These are phyloP conservation scores for Onychostoma macrolepis DNA, from an alignment of 2,113 vertebrate species.

Conservation along the genomic window DNA sequence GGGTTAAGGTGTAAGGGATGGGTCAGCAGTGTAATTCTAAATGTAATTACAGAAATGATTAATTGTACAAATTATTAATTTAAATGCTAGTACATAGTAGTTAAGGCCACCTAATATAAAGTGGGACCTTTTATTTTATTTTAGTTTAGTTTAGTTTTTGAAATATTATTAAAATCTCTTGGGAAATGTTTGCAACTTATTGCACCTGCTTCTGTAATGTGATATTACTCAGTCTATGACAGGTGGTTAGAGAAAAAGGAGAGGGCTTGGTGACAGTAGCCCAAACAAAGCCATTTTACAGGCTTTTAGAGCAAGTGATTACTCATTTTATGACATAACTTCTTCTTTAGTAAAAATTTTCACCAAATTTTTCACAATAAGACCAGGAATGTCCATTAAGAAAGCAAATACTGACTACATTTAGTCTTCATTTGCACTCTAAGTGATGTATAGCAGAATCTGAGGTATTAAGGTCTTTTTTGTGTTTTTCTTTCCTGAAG, in stretches of 20 bases:
- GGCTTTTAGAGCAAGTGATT: not conserved
- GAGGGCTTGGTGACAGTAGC: not conserved
- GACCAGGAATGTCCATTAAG: not conserved
- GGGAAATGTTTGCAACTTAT: not conserved
- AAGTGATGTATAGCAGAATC: not conserved
- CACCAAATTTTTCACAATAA: not conserved
- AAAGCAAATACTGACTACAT: not conserved
- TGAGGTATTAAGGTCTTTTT: not conserved
- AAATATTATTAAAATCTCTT: too few species aligned
- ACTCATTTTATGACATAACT: not conserved
- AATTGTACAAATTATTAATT: too few species aligned
- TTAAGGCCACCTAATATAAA: too few species aligned
- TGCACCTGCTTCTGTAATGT: not conserved
- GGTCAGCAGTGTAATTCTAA: too few species aligned
- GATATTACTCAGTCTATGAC: not conserved
- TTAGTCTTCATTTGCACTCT: not conserved
- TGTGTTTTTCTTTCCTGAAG: slow-evolving; percentile 54
- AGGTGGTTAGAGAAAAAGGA: not conserved
- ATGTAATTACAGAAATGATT: too few species aligned
- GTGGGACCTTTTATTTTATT: too few species aligned
- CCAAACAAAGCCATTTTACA: not conserved
- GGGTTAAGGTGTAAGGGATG: too few species aligned
- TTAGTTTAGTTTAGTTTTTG: too few species aligned
- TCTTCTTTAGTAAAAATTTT: not conserved
- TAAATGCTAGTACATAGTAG: too few species aligned